Percentiles rank a stretch among this genome's conserved stretches.
Conservation (phyloP, 2,113 vertebrate genomes). For the Callospermophilus lateralis region DNA sequence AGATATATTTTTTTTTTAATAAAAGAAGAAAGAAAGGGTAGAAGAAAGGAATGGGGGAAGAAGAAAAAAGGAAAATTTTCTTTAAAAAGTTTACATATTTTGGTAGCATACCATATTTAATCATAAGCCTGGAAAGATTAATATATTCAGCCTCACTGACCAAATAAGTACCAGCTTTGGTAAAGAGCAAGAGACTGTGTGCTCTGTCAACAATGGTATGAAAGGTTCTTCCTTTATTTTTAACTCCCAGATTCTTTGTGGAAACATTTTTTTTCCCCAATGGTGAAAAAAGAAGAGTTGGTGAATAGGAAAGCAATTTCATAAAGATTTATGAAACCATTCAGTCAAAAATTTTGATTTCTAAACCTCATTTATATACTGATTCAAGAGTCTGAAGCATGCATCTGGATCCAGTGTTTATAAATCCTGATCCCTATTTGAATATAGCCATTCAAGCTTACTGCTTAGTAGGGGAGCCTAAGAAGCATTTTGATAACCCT, state of each 20-base stretch:
- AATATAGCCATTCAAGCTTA: background rate
- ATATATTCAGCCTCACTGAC: background rate
- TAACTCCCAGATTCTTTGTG: constrained; percentile 35
- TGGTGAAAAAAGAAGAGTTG: background rate
- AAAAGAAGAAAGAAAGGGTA: background rate
- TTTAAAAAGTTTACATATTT: background rate
- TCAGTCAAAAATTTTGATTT: constrained; percentile 45
- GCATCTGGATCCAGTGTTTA: background rate
- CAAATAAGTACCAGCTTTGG: constrained; percentile 2
- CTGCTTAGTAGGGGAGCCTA: background rate
- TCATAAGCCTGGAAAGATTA: background rate
- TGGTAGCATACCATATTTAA: constrained; percentile 30
- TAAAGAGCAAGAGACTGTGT: background rate
- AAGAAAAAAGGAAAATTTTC: background rate
- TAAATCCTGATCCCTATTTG: background rate
- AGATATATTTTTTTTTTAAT: background rate
- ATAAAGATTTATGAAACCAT: constrained; percentile 18
- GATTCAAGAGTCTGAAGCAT: background rate
- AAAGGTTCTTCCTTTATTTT: constrained; percentile 2
- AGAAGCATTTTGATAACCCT: constrained; percentile 9
- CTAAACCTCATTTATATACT: constrained; percentile 52
- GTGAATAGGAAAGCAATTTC: constrained; percentile 9
- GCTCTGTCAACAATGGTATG: background rate
- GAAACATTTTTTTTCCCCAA: background rate
- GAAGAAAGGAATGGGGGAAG: background rate